Conservation (phyloP, 2,113 vertebrate species). For the Hystrix brachyura region DNA sequence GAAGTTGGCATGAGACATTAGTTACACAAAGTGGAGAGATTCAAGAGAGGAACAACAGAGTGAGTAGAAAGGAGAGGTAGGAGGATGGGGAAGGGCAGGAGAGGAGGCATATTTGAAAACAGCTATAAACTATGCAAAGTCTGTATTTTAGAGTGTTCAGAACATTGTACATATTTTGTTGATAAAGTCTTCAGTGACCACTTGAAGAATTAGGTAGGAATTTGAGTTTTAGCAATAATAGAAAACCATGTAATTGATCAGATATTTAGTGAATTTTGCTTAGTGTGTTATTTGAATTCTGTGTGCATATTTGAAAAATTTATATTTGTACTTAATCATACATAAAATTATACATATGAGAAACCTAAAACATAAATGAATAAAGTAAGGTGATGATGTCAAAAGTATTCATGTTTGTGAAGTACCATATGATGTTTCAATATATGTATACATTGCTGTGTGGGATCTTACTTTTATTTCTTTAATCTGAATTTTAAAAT, state of each 20-base stretch:
- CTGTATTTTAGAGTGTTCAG: background rate
- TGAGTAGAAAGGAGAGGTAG: background rate
- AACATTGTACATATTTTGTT: background rate
- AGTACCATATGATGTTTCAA: background rate
- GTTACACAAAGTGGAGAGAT: background rate
- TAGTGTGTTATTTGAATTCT: background rate
- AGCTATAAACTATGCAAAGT: background rate
- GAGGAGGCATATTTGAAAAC: background rate
- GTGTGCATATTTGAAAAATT: background rate
- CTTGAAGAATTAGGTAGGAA: background rate
- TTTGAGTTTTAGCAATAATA: constrained; percentile 37
- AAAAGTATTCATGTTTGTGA: background rate
- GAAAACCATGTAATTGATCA: background rate
- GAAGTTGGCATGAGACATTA: background rate
- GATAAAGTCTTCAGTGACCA: background rate
- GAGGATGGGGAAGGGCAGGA: rapidly evolving
- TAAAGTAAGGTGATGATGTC: background rate
- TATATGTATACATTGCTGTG: background rate
- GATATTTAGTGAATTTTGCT: background rate
- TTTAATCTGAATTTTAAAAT: background rate
- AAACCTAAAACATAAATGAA: background rate
- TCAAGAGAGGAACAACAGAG: background rate
- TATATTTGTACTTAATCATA: background rate
- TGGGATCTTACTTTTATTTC: background rate
- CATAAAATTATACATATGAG: background rate